Conservation (phyloP, 1,140 invertebrate species). For the Drosophila subobscura region DNA sequence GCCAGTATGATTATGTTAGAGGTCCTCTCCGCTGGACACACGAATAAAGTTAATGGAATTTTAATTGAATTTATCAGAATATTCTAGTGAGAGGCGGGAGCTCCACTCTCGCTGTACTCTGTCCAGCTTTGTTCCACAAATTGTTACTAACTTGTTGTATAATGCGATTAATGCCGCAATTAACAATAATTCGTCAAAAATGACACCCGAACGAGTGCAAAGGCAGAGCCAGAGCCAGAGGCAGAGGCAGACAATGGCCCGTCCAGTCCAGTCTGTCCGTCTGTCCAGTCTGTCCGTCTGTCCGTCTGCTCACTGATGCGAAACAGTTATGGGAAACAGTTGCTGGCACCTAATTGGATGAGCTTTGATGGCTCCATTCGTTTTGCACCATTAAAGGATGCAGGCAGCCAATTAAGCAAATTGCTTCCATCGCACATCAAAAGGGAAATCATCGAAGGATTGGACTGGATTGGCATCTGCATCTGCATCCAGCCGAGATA, state of each 20-base stretch:
- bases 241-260: not conserved
- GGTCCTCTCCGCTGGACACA: not conserved
- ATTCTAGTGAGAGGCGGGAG: constrained; percentile 2
- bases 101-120: not conserved
- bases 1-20: constrained; percentile 6
- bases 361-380: constrained; percentile 3
- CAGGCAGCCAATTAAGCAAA: constrained; percentile 12
- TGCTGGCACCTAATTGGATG: constrained; percentile 1
- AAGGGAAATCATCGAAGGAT: constrained; percentile 6
- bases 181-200: constrained; percentile 54
- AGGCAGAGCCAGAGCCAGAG: not conserved
- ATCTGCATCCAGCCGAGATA: not conserved
- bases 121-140: not conserved
- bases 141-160: constrained; percentile 39
- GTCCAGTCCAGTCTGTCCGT: not conserved
- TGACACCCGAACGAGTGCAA: constrained; percentile 28
- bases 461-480: not conserved
- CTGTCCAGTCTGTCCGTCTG: too few relatives aligned
- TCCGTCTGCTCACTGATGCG: not conserved
- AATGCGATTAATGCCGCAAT: constrained; percentile 41
- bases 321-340: not conserved
- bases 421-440: constrained; percentile 2
- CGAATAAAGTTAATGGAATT: constrained; percentile 6
- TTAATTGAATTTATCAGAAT: constrained; percentile 16
- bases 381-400: not conserved